Evolutionary conservation across 2,113 vertebrate genomes (phyloP), one percentile per base, ranked within the genome.

Genomic region (Pimephales promelas): DNA sequence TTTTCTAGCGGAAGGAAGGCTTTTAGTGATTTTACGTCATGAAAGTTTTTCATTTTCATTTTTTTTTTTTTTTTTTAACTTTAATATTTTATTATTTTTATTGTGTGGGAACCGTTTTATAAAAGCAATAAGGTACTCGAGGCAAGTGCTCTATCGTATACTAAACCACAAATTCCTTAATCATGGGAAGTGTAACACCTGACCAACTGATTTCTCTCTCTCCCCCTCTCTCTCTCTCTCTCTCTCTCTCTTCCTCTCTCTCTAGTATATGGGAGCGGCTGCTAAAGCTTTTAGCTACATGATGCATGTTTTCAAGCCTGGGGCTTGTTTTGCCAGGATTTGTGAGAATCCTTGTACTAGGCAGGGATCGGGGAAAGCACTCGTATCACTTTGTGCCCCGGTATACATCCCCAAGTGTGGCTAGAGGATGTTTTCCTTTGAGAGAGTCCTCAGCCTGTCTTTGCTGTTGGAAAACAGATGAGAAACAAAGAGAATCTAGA

Each of bases 241-340:
- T 45, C 10, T 36, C 59, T 66, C 16, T 34, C 47, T 34, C 72
- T 68, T 54, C 68, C 20, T 24, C n/a, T 52, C 22, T 22, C 16
- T 47, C 10, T 52, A 45, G 20, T 56, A 45, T 47, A 80, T 59
- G 52, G 18, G 28, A 31, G 36, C 47, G 72, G 31, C 66, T 56
- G 47, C 79, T 56, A 24, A 72, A 72, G 77, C 84, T 84, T 83
- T 83, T 84, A 83, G 68, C 83, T 87, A 54, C 68, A 85, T 75
- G 68, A 68, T 77, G 18, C 59, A 71, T 73, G 54, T 28, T 49
- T 88, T 73, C 73, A 47, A 59, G 85, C 85, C 79, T 45, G 18
- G 40, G 86, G 88, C 66, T 77, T 74, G 78, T 84, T 81, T 82
- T 70, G 61, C 79, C 28, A 49, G 47, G 22, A 43, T 82, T 71